Base-by-base conservation (phyloP, 2,797 vertebrate species). In the Acestrorhynchus altus region DNA sequence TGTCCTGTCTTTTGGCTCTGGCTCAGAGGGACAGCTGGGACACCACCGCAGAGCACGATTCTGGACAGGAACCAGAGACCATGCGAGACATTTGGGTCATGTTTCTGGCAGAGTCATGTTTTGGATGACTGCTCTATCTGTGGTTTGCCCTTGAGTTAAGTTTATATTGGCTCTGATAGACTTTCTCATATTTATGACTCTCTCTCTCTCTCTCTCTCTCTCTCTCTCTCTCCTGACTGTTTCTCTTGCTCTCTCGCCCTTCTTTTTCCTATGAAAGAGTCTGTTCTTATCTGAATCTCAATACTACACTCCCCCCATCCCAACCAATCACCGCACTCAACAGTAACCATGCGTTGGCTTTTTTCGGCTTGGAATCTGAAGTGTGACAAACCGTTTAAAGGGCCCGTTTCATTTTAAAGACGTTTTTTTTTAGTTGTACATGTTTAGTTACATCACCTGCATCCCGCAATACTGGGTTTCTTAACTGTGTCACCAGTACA, bases 281-380 rank as follows among this genome's bases (percentile, higher is more conserved):
- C 61, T 5, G 39, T 28, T 75, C 42, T 65, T 49, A 78, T 83
- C 22, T 63, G 63, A 59, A 16, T 56, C 5, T 77, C 70, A 26
- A 64, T 44, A 66, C 44, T 72, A 40, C 52, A 76, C 79, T 68
- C 81, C 78, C 78, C 51, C 59, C 49, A 22, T 44, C 42, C n/a
- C 65, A 49, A 60, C 83, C 83, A 84, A 81, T 79, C 79, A 0
- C 49, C 28, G 49, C 49, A 9, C 49, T 73, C 8, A 13, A 39
- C 44, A 1, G 26, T 40, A 28, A 63, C 65, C 0, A 28, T 46
- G 44, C 1, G 2, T 71, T 44, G 8, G 0, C 51, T 42, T 68
- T 68, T 26, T 18, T 40, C 18, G 9, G 24, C 4, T 46, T 10
- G 24, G 31, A 8, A 26, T 31, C 28, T 12, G 0, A 39, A 0